Evolutionary conservation across 2,888 invertebrate species (phyloP).

Genomic region (Lepidocyrtinus sp.): DNA sequence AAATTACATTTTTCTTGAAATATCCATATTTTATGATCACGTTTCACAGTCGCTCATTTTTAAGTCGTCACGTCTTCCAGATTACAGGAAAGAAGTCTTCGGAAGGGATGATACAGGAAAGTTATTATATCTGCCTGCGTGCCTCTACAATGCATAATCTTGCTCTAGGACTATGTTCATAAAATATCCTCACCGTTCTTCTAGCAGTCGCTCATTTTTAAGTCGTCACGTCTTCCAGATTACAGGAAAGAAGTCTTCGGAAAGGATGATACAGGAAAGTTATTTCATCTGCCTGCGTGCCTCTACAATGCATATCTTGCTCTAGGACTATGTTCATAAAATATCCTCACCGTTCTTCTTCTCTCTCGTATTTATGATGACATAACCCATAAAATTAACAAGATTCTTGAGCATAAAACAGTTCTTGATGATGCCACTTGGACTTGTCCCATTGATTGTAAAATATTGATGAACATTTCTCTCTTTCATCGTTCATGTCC

Average conservation of each 20-base stretch:
- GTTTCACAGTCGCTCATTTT: not conserved
- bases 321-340: not conserved
- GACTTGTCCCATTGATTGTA: constrained; percentile 60
- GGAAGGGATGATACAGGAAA: not conserved
- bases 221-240: constrained; percentile 6
- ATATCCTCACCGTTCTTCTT: constrained; percentile 3
- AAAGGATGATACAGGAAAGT: not conserved
- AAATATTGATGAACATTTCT: constrained; percentile 54
- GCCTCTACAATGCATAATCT: not conserved
- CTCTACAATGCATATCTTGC: not conserved
- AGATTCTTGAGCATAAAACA: constrained; percentile 56
- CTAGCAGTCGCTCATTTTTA: not conserved
- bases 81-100: no score
- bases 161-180: not conserved
- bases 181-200: not conserved
- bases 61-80: constrained; percentile 6
- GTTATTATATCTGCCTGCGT: not conserved
- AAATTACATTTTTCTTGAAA: not conserved
- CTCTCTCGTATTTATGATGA: constrained; percentile 50
- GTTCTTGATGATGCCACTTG: constrained; percentile 57
- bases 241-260: no score
- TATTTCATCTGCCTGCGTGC: not conserved
- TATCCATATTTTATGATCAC: constrained; percentile 7
- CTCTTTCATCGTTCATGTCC: constrained; percentile 36
- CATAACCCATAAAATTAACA: constrained; percentile 61